phyloP scores from a whole-genome alignment of 2,113 vertebrate genomes.

The Patagioenas fasciata region DNA sequence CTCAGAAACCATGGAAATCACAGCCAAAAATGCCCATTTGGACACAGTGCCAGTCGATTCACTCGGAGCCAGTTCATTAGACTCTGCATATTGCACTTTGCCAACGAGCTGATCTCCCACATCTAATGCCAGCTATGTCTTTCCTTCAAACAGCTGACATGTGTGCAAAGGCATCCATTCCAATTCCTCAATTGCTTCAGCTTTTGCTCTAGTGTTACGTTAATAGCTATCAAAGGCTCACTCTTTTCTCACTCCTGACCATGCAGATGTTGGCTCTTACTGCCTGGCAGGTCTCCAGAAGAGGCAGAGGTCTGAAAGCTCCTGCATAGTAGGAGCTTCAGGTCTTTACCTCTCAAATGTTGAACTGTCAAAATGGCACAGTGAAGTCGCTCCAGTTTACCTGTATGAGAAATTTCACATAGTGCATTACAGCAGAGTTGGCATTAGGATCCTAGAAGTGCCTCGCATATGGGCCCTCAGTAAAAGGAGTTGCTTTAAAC shows the following conservation, averaged over 20 bases:
- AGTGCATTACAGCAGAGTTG: not conserved
- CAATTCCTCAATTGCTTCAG: slow-evolving; percentile 41
- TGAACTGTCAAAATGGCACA: not conserved
- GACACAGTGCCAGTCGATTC: slow-evolving; percentile 61
- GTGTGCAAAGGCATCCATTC: slow-evolving; percentile 63
- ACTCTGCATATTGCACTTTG: slow-evolving; percentile 42
- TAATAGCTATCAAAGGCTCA: not conserved
- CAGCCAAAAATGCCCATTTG: slow-evolving; percentile 64
- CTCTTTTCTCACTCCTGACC: not conserved
- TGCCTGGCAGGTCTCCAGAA: slow-evolving; percentile 4
- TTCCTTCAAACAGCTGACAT: slow-evolving; percentile 63
- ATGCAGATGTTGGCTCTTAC: not conserved
- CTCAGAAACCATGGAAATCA: slow-evolving; percentile 4
- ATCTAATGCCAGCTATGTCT: slow-evolving; percentile 49
- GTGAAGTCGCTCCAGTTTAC: not conserved
- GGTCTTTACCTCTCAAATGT: not conserved
- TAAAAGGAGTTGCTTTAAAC: not conserved
- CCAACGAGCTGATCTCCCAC: slow-evolving; percentile 27
- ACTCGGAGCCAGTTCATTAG: slow-evolving; percentile 59
- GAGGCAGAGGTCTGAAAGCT: not conserved
- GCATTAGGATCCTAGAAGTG: not conserved
- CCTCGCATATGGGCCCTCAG: not conserved
- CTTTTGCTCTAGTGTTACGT: slow-evolving; percentile 8
- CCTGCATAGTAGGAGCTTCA: not conserved
- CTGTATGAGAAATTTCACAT: not conserved